These are phyloP conservation scores for Saccopteryx bilineata DNA, from an alignment of 2,113 vertebrate genomes.

Conservation along the genomic window DNA sequence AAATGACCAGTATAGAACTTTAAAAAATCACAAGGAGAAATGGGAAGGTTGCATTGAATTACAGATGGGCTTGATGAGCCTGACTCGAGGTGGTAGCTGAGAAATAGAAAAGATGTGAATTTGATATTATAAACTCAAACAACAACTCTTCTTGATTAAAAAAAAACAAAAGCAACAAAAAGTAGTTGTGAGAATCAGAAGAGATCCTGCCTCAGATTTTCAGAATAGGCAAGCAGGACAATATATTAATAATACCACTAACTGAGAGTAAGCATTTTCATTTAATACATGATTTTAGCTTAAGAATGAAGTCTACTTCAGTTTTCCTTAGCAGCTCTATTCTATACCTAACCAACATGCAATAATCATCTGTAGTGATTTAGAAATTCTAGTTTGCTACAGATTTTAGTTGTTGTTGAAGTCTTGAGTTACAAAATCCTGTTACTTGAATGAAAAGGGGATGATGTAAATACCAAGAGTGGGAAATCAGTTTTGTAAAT, in stretches of 20 bases:
- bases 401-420: neutral
- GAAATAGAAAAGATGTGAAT: neutral
- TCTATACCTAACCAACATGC: neutral
- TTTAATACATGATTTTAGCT: neutral
- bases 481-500: neutral
- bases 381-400: neutral
- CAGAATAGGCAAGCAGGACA: neutral
- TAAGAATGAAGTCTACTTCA: neutral
- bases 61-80: neutral
- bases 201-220: neutral
- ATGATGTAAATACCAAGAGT: neutral
- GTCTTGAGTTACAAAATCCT: conserved; percentile 38
- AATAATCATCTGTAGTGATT: neutral
- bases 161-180: neutral
- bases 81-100: neutral
- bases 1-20: neutral
- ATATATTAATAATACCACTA: neutral
- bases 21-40: neutral
- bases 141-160: neutral
- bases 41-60: neutral
- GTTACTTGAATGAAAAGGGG: neutral
- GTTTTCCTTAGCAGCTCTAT: neutral
- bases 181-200: neutral
- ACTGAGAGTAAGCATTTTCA: neutral
- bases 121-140: neutral